phyloP scores from a whole-genome alignment of 23 tunicate species.

The Oikopleura vanhoeffeni region DNA sequence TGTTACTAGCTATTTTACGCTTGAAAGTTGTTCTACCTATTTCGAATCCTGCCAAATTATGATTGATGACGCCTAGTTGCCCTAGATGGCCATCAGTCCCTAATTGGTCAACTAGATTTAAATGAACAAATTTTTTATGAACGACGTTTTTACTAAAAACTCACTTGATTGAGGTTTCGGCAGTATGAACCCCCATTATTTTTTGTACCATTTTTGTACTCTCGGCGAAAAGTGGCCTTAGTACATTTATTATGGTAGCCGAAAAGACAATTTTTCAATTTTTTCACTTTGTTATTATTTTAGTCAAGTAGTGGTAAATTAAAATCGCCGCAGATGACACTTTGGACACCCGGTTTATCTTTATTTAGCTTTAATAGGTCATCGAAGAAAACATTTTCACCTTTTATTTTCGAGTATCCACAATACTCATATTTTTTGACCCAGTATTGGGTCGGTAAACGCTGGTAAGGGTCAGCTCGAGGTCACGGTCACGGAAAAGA shows the following conservation, averaged over 20 bases:
- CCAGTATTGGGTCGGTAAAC: not conserved
- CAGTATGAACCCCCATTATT: not conserved
- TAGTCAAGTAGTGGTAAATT: not conserved
- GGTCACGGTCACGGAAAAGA: not conserved
- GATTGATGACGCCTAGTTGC: not conserved
- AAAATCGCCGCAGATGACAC: not conserved
- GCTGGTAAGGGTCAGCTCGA: not conserved
- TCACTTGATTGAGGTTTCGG: no score
- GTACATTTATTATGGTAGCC: not conserved
- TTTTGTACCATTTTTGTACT: not conserved
- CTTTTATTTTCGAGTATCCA: no score
- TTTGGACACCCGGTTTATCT: not conserved
- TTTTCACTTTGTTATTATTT: not conserved
- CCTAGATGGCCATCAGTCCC: not conserved
- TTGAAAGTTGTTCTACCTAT: not conserved
- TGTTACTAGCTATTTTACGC: not conserved
- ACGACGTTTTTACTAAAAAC: not conserved
- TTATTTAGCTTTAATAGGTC: not conserved
- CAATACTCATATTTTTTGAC: not conserved
- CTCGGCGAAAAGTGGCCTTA: not conserved
- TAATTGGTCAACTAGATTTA: not conserved
- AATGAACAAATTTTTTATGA: not conserved
- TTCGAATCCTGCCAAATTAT: not conserved
- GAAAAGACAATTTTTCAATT: not conserved
- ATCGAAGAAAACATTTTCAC: not conserved